Evolutionary conservation across 2,888 invertebrate species (phyloP).

Genomic region (Agonopterix subpropinquella): DNA sequence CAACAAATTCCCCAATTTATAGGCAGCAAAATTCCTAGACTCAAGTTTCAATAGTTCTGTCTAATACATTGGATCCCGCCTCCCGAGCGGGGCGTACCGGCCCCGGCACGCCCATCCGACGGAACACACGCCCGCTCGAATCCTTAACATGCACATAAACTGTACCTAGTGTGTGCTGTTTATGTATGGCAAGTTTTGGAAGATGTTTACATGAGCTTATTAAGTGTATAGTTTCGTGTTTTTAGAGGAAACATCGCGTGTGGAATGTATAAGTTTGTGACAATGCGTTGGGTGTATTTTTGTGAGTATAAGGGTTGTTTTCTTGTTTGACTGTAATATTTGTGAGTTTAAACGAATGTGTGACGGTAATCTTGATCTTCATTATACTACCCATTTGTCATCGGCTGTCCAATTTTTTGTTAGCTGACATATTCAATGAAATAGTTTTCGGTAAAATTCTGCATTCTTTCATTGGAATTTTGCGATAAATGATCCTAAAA

Average conservation of each 20-base stretch:
- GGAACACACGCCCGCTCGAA: conserved; percentile 9
- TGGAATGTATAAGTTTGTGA: too few relatives aligned
- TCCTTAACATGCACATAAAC: conserved; percentile 11
- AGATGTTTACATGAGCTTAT: background rate
- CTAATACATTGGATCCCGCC: conserved; percentile 26
- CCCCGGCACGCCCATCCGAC: conserved; percentile 58
- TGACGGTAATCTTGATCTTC: too few relatives aligned
- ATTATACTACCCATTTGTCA: too few relatives aligned
- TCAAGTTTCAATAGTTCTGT: conserved; percentile 19
- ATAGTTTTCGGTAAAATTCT: too few relatives aligned
- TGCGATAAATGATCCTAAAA: too few relatives aligned
- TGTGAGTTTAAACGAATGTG: too few relatives aligned
- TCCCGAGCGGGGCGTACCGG: conserved; percentile 54
- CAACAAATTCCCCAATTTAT: too few relatives aligned
- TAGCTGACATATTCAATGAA: too few relatives aligned
- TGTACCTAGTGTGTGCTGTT: background rate
- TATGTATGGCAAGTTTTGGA: background rate
- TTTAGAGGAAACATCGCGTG: background rate
- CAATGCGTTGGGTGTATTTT: background rate
- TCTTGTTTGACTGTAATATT: too few relatives aligned
- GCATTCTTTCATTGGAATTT: too few relatives aligned
- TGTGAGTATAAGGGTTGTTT: background rate
- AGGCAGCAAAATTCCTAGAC: conserved; percentile 13
- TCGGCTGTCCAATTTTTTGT: too few relatives aligned
- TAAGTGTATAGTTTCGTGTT: conserved; percentile 3